Evolutionary conservation across 2,797 vertebrate species (phyloP).

Genomic region (Cossypha niveicapilla): DNA sequence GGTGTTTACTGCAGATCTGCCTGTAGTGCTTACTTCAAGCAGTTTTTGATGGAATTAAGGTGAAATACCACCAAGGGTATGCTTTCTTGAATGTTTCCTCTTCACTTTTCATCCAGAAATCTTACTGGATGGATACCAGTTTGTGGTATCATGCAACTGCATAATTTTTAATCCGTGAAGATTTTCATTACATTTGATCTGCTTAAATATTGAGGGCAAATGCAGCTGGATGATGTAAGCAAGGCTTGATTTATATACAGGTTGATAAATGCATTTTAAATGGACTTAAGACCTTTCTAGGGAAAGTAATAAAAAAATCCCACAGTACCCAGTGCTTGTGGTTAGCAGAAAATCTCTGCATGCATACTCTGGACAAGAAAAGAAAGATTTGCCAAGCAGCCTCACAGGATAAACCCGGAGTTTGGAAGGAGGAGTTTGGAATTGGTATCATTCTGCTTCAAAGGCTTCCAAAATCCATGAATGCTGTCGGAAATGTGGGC

Average conservation of each 20-base stretch:
- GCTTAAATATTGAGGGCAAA: neutral
- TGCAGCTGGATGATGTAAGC: neutral
- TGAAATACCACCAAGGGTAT: neutral
- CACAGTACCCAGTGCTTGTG: fast-evolving
- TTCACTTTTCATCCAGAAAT: neutral
- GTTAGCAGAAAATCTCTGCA: neutral
- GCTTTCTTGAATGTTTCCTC: neutral
- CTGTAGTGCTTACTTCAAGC: neutral
- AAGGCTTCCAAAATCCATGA: neutral
- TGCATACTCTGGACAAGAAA: neutral
- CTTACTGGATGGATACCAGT: neutral
- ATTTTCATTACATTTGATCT: neutral
- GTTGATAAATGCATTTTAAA: neutral
- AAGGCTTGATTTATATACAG: neutral
- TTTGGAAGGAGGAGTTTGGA: neutral
- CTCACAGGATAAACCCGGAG: neutral
- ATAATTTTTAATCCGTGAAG: neutral
- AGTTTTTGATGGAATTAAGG: neutral
- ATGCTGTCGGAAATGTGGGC: neutral
- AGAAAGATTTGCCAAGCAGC: neutral
- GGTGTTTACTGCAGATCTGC: neutral
- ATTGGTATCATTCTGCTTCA: neutral
- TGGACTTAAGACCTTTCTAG: neutral
- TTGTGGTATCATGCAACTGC: neutral
- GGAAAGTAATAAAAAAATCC: neutral